phyloP scores from a whole-genome alignment of 2,797 vertebrate genomes.

The Enoplosus armatus region DNA sequence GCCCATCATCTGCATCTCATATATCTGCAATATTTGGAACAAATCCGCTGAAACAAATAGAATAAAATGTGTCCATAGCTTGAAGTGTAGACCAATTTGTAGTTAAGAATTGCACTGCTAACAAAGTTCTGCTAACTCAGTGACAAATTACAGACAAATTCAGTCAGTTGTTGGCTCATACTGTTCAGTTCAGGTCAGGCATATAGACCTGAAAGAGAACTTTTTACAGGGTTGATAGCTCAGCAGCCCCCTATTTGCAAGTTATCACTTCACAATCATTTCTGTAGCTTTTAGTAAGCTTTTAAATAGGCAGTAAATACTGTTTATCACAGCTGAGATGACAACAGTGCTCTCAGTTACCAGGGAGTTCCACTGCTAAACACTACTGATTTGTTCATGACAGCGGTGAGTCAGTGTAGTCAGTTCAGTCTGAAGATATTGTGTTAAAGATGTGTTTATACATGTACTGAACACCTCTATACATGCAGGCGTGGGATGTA shows the following conservation, averaged over 20 bases:
- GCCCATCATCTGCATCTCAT: conserved; percentile 9
- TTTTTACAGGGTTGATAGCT: conserved; percentile 19
- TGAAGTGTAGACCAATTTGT: not conserved
- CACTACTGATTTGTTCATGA: no score
- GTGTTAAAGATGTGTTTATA: no score
- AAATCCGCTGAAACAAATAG: conserved; percentile 21
- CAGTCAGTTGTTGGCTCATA: not conserved
- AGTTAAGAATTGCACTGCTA: conserved; percentile 1
- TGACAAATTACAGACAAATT: not conserved
- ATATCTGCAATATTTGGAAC: conserved; percentile 11
- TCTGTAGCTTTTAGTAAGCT: conserved; percentile 11
- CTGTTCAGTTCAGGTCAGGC: not conserved
- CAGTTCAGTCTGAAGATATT: no score
- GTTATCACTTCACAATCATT: not conserved
- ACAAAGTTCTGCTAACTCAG: not conserved
- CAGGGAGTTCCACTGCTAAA: conserved; percentile 7
- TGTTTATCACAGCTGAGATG: conserved; percentile 4
- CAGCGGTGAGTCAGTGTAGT: no score
- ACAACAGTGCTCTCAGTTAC: conserved; percentile 7
- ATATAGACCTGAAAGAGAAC: not conserved
- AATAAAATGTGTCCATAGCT: not conserved
- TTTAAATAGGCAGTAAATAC: conserved; percentile 1
- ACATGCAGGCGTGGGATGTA: no score
- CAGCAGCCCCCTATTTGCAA: not conserved
- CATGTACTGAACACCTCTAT: no score